phyloP scores from a whole-genome alignment of 1,140 invertebrate species.

The Drosophila kohkoa region DNA sequence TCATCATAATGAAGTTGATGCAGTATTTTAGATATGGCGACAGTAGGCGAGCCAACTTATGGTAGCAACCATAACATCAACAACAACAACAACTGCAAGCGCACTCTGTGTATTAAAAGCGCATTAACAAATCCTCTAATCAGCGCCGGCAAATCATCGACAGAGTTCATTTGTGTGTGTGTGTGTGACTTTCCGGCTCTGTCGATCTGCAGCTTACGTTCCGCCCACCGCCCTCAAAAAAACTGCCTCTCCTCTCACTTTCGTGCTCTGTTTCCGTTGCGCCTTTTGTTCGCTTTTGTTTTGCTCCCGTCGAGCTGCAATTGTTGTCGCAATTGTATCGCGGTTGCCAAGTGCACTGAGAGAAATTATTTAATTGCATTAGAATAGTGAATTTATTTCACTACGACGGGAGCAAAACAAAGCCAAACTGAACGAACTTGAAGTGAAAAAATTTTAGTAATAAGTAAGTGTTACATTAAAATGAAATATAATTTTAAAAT shows the following conservation, averaged over 20 bases:
- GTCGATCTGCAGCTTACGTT: not conserved
- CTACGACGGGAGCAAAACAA: no score
- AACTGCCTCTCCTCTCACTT: not conserved
- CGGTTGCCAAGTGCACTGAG: constrained; percentile 29
- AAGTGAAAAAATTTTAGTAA: no score
- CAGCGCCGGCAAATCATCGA: constrained; percentile 66
- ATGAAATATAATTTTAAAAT: no score
- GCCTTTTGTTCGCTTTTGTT: constrained; percentile 36
- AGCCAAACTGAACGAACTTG: not conserved
- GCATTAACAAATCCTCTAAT: constrained; percentile 83
- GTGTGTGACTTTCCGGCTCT: constrained; percentile 43
- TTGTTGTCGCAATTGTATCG: constrained; percentile 23
- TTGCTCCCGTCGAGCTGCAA: constrained; percentile 33
- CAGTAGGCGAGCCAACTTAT: constrained; percentile 56
- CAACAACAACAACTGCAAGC: constrained; percentile 1
- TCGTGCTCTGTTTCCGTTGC: constrained; percentile 42
- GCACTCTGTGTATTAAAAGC: constrained; percentile 66
- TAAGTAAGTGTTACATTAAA: no score
- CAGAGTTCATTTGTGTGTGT: constrained; percentile 30
- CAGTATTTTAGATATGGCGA: constrained; percentile 44
- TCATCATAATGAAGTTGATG: constrained; percentile 33
- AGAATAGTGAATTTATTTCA: no score
- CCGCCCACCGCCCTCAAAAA: constrained; percentile 11
- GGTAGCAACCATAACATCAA: constrained; percentile 20
- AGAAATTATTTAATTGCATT: constrained; percentile 3